Evolutionary conservation across 1,140 invertebrate species (phyloP).

Genomic region (Catajapyx aquilonaris): DNA sequence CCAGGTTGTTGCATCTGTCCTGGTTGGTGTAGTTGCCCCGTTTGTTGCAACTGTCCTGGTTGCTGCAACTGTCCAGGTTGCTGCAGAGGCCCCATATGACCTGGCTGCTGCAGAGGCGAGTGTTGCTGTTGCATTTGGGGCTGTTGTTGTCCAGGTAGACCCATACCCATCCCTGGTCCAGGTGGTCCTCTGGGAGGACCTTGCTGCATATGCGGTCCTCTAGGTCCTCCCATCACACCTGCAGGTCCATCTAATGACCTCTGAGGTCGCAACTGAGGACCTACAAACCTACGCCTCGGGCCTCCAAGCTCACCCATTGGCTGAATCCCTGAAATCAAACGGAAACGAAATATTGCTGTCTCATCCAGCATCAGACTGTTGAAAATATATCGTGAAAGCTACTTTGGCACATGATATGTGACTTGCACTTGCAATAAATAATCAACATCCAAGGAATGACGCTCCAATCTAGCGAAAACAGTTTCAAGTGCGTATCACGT

Average conservation of each 20-base stretch:
- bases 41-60: conserved; percentile 3
- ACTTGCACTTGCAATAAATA: no score
- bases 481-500: no score
- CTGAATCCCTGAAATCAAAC: conserved; percentile 11
- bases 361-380: no score
- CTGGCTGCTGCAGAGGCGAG: background rate
- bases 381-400: no score
- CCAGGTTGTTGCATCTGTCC: conserved; percentile 6
- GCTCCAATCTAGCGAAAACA: background rate
- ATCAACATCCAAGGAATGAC: no score
- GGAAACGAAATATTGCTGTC: no score
- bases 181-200: background rate
- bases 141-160: background rate
- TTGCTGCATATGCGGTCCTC: background rate
- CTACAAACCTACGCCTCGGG: conserved; percentile 9
- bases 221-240: background rate
- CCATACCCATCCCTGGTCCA: background rate
- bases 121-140: background rate
- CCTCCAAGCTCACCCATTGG: conserved; percentile 7
- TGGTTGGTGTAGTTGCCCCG: conserved; percentile 9
- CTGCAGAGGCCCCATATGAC: background rate
- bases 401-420: no score
- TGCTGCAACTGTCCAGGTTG: background rate
- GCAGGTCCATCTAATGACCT: conserved; percentile 9
- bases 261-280: conserved; percentile 11